A percentile compares a stretch with the other conserved stretches of the same genome.
Conservation (phyloP, 1,140 invertebrate genomes). For the Rhyzopertha dominica region DNA sequence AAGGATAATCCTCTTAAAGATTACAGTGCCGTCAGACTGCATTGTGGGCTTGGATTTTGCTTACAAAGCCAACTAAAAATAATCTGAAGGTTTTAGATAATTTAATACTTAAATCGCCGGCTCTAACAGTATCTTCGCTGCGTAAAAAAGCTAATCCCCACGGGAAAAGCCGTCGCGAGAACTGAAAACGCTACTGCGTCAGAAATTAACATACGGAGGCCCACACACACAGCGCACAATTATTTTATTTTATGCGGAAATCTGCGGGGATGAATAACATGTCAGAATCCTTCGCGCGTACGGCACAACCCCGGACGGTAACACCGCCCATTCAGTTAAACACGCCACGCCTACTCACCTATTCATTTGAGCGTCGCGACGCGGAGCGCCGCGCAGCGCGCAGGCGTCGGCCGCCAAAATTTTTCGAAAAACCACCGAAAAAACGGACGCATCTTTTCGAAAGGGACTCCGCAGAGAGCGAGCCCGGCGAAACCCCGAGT, state of each 20-base stretch:
- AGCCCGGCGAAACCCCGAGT: neutral
- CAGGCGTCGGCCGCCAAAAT: conserved; percentile 34
- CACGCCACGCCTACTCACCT: conserved; percentile 35
- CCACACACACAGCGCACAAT: too few relatives aligned
- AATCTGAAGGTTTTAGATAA: too few relatives aligned
- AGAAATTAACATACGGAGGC: too few relatives aligned
- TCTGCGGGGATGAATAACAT: conserved; percentile 44
- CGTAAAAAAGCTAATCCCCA: neutral
- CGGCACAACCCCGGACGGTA: conserved; percentile 37
- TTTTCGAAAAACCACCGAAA: conserved; percentile 32
- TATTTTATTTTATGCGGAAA: conserved; percentile 36
- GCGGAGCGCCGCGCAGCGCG: conserved; percentile 21
- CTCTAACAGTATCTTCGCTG: neutral
- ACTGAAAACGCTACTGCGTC: too few relatives aligned
- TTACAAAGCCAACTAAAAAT: neutral
- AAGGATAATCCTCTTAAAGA: conserved; percentile 10
- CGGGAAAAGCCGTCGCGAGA: neutral
- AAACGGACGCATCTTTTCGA: conserved; percentile 8
- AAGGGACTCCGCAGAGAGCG: conserved; percentile 6
- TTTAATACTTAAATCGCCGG: neutral
- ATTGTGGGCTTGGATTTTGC: conserved; percentile 2
- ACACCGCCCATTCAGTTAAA: conserved; percentile 38
- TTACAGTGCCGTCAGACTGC: conserved; percentile 8
- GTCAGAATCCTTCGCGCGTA: conserved; percentile 39
- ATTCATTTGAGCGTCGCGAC: conserved; percentile 40